Conservation (phyloP, 2,888 invertebrate species). For the Gasteruption jaculator region DNA sequence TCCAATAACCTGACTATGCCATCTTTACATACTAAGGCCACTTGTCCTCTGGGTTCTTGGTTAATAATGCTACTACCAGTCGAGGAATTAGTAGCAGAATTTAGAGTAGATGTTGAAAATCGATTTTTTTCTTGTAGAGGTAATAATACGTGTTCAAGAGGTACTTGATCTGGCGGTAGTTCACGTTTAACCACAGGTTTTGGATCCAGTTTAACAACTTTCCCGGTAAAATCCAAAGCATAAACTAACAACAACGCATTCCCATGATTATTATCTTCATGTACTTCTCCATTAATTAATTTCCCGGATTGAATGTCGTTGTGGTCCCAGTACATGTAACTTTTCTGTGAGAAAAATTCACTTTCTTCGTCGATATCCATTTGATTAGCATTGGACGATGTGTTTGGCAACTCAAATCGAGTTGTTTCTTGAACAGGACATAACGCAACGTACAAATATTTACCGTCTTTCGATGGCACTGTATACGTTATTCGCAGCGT, state of each 20-base stretch:
- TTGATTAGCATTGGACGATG: conserved; percentile 39
- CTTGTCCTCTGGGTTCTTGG: conserved; percentile 53
- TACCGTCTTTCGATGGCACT: conserved; percentile 41
- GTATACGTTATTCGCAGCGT: conserved; percentile 38
- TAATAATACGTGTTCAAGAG: conserved; percentile 66
- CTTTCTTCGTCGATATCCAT: conserved; percentile 49
- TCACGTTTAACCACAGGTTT: conserved; percentile 62
- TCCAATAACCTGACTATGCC: conserved; percentile 72
- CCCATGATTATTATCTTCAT: conserved; percentile 26
- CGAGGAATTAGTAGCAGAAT: conserved; percentile 17
- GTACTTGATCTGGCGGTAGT: conserved; percentile 63
- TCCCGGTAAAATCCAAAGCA: conserved; percentile 54
- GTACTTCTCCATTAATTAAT: conserved; percentile 56
- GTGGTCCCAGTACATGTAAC: conserved; percentile 59
- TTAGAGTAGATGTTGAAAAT: conserved; percentile 14
- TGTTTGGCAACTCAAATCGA: conserved; percentile 49
- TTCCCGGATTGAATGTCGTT: conserved; percentile 58
- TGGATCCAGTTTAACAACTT: conserved; percentile 56
- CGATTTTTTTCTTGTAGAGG: conserved; percentile 53
- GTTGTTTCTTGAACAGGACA: conserved; percentile 28
- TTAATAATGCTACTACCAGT: conserved; percentile 16
- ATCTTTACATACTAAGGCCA: conserved; percentile 70
- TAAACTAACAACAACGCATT: conserved; percentile 57
- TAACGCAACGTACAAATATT: conserved; percentile 42
- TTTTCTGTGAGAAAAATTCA: conserved; percentile 41